These are phyloP conservation scores for Sceloporus undulatus DNA, from an alignment of 2,113 vertebrate species.

Conservation along the genomic window DNA sequence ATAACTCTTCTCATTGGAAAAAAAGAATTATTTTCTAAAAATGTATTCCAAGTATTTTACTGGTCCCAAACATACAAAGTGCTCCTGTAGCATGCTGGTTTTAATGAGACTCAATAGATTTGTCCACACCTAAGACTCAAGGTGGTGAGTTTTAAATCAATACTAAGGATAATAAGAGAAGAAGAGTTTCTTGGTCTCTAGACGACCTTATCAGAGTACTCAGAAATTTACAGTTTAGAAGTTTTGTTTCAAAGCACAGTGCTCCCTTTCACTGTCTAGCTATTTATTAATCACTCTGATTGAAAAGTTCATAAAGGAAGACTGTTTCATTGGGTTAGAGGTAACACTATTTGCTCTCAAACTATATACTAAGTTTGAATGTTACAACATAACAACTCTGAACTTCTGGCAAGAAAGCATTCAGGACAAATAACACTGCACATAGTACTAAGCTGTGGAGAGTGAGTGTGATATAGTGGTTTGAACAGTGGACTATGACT, in stretches of 20 bases:
- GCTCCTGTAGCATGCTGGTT: constrained; percentile 60
- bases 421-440: neutral
- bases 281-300: constrained; percentile 49
- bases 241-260: constrained; percentile 61
- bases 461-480: too few relatives aligned
- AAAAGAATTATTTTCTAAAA: constrained; percentile 61
- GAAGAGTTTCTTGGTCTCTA: constrained; percentile 58
- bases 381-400: neutral
- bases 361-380: neutral
- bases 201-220: constrained; percentile 52
- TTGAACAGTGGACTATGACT: too few relatives aligned
- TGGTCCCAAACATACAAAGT: constrained; percentile 58
- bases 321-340: constrained; percentile 25
- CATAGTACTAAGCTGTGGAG: neutral
- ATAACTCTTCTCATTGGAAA: constrained; percentile 56
- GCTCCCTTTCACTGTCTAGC: constrained; percentile 37
- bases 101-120: constrained; percentile 74
- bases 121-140: constrained; percentile 71
- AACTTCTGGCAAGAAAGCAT: neutral
- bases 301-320: constrained; percentile 39
- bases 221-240: constrained; percentile 63
- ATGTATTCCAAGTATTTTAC: constrained; percentile 65
- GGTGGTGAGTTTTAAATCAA: constrained; percentile 73
- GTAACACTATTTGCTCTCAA: constrained; percentile 7
- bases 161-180: constrained; percentile 71